Percentiles rank a stretch among this genome's conserved stretches.
Evolutionary conservation across 1,140 invertebrate species (phyloP).

Genomic region (Bombus confusus): DNA sequence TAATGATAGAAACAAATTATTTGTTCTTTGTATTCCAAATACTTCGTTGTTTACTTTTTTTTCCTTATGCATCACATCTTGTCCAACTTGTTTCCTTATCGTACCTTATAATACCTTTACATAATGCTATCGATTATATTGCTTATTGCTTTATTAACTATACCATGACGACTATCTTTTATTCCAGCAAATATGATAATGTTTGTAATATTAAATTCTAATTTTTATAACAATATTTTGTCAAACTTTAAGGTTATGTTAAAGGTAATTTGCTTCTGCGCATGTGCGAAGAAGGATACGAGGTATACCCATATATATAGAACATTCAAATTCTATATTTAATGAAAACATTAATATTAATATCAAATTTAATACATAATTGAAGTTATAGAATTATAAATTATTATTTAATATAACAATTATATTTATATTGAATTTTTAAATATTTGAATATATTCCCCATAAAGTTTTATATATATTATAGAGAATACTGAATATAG

Average conservation of each 20-base stretch:
- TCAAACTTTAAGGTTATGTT: constrained; percentile 4
- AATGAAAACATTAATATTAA: neutral
- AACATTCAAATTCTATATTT: neutral
- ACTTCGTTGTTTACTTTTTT: neutral
- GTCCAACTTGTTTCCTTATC: neutral
- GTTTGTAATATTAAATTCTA: neutral
- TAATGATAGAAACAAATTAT: neutral
- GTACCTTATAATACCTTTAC: neutral
- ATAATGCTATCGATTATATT: neutral
- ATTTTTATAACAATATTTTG: neutral
- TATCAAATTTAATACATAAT: neutral
- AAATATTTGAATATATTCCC: neutral
- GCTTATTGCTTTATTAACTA: neutral
- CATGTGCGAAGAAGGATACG: neutral
- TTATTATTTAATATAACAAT: too few relatives aligned
- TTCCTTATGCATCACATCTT: neutral
- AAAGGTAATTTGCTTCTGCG: neutral
- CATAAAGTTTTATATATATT: neutral
- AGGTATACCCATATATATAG: neutral
- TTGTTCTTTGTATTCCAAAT: neutral
- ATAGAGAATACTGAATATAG: neutral
- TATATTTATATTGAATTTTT: neutral
- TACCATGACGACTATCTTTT: neutral
- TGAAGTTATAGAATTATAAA: too few relatives aligned
- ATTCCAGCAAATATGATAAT: neutral